Evolutionary conservation across 1,140 invertebrate genomes (phyloP), one percentile per base, ranked within the genome.

Genomic region (Macrosteles quadrilineatus): DNA sequence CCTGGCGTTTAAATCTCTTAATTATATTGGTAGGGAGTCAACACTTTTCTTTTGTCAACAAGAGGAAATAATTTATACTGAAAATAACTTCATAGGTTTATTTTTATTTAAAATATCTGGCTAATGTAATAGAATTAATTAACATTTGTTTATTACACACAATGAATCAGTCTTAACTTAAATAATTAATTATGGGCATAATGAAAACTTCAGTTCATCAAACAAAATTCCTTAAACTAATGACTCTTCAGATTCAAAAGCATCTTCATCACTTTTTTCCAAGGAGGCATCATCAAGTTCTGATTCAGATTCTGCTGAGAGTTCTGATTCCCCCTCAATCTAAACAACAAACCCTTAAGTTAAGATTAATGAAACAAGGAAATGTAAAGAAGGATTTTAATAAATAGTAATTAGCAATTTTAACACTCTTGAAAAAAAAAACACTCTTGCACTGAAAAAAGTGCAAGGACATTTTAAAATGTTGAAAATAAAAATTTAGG

Each of bases 41-140:
- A 43, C 9, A n/a, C n/a, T n/a, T n/a, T n/a, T n/a, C n/a, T n/a
- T n/a, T n/a, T n/a, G n/a, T n/a, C n/a, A n/a, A n/a, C 36, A 43
- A 43, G 36, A 43, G 47, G 19, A 53, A 53, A 53, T 6, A 53
- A 53, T 53, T 53, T 53, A 53, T 11, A 53, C 9, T 53, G 47
- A 53, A 6, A 53, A 53, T 53, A 53, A 53, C 47, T 53, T 53
- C n/a, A n/a, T n/a, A n/a, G n/a, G n/a, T n/a, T n/a, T n/a, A n/a
- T n/a, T n/a, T n/a, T n/a, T n/a, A n/a, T 53, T 53, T 6, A 53
- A 53, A 11, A 11, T 11, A 11, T 53, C 6, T 53, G 47, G 19
- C 9, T 53, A 53, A 53, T 6, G 47, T 53, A 11, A 6, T 53
- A 11, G 19, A 53, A 53, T 19, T 53, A 11, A 53, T 53, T 19